phyloP scores from a whole-genome alignment of 64 coral and sea anemone species.

The Exaiptasia diaphana region DNA sequence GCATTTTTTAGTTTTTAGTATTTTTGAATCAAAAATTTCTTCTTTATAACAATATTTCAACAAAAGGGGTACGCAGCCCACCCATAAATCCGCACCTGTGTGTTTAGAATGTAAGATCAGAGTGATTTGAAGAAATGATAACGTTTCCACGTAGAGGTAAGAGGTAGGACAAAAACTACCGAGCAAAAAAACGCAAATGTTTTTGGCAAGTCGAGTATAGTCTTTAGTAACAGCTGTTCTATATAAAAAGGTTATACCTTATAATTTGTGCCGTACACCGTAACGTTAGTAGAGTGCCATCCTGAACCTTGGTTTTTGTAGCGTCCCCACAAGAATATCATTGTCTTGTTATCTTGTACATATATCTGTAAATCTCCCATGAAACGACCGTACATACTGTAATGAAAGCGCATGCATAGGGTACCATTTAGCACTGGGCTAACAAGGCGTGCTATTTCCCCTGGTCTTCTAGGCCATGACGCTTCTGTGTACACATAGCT shows the following conservation, averaged over 20 bases:
- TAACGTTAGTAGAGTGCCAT: slow-evolving; percentile 61
- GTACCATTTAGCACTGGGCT: slow-evolving; percentile 20
- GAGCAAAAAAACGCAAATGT: too few relatives aligned
- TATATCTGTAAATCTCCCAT: slow-evolving; percentile 81
- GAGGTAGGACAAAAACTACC: too few relatives aligned
- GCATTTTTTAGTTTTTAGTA: too few relatives aligned
- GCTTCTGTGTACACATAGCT: slow-evolving; percentile 40
- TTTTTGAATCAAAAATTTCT: too few relatives aligned
- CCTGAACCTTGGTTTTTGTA: slow-evolving; percentile 68
- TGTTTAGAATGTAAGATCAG: too few relatives aligned
- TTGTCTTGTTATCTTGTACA: slow-evolving; percentile 3
- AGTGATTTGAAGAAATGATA: too few relatives aligned
- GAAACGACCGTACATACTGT: slow-evolving; percentile 60
- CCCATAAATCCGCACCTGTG: too few relatives aligned
- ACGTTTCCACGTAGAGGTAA: too few relatives aligned
- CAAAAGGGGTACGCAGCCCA: too few relatives aligned
- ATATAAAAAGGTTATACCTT: slow-evolving; percentile 71
- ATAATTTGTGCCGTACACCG: slow-evolving; percentile 62
- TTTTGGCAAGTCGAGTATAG: too few relatives aligned
- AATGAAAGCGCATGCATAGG: slow-evolving; percentile 55
- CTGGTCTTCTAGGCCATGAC: slow-evolving; percentile 8
- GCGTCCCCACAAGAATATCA: slow-evolving; percentile 70
- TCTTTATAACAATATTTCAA: too few relatives aligned
- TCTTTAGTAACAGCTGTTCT: too few relatives aligned
- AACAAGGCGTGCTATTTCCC: slow-evolving; percentile 21